These are phyloP conservation scores for Lates calcarifer DNA, from an alignment of 2,113 vertebrate species.

Conservation along the genomic window DNA sequence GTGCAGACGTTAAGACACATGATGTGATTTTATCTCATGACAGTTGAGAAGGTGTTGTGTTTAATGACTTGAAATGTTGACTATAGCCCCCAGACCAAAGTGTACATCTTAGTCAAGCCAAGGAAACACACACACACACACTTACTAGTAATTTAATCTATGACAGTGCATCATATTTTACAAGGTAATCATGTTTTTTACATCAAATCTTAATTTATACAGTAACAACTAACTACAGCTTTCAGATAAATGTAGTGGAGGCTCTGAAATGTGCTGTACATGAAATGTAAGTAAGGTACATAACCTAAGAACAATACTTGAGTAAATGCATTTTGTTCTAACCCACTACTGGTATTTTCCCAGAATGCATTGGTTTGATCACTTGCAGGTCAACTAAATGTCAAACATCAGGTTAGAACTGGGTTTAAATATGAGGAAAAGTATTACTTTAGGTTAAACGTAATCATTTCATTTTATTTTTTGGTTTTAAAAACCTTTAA, in stretches of 20 bases:
- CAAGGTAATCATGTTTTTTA: background rate
- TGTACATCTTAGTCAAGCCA: background rate
- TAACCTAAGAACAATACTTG: background rate
- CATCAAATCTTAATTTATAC: background rate
- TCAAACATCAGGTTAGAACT: background rate
- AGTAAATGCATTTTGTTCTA: no score
- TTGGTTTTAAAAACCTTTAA: background rate
- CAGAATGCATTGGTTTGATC: background rate
- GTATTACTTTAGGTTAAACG: no score
- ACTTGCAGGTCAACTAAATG: background rate
- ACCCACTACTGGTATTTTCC: background rate
- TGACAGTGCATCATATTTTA: background rate
- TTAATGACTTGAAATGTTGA: slow-evolving; percentile 31
- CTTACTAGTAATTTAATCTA: background rate
- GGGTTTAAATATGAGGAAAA: background rate
- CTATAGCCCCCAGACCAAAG: no score
- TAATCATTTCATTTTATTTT: background rate
- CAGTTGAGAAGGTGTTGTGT: slow-evolving; percentile 3
- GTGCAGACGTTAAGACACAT: slow-evolving; percentile 16
- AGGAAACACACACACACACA: background rate
- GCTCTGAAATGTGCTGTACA: background rate
- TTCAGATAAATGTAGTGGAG: background rate
- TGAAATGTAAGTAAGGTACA: background rate
- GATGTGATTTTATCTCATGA: slow-evolving; percentile 25
- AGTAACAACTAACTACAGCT: background rate